These are phyloP conservation scores for Holcopasites calliopsidis DNA, from an alignment of 1,140 invertebrate genomes.

Conservation along the genomic window DNA sequence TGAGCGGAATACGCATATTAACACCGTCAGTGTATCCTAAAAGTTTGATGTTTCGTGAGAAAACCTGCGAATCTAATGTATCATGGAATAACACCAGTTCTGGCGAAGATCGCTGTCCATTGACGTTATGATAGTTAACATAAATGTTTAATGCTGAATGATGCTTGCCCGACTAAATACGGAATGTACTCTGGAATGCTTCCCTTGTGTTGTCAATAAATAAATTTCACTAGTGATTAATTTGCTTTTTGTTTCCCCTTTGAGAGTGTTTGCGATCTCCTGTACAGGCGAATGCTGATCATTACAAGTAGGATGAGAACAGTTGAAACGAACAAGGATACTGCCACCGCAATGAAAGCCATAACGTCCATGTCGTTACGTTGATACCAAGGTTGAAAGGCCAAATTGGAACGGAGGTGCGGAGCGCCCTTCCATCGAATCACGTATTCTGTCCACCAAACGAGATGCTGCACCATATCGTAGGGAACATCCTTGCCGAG, in stretches of 20 bases:
- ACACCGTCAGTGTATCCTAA: too few species aligned
- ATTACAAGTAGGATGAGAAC: accelerated
- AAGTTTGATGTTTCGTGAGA: too few species aligned
- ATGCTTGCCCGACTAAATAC: too few species aligned
- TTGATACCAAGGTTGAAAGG: conserved; percentile 72
- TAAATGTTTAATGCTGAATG: too few species aligned
- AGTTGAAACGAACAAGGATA: conserved; percentile 9
- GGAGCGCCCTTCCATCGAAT: conserved; percentile 78
- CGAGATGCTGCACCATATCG: conserved; percentile 72
- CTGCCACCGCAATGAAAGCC: not conserved
- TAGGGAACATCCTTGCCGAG: conserved; percentile 75
- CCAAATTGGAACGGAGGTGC: conserved; percentile 74
- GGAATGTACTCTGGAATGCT: too few species aligned
- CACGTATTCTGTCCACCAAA: conserved; percentile 82
- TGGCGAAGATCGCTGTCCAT: too few species aligned
- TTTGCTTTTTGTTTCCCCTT: not conserved
- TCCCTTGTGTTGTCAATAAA: too few species aligned
- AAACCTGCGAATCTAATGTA: too few species aligned
- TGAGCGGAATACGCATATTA: too few species aligned
- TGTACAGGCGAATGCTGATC: not conserved
- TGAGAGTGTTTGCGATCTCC: accelerated
- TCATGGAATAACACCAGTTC: too few species aligned
- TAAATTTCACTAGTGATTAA: not conserved
- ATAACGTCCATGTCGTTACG: conserved; percentile 67
- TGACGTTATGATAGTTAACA: too few species aligned